These are phyloP conservation scores for Poecilobothrus nobilitatus DNA, from an alignment of 2,888 invertebrate species.

Conservation along the genomic window DNA sequence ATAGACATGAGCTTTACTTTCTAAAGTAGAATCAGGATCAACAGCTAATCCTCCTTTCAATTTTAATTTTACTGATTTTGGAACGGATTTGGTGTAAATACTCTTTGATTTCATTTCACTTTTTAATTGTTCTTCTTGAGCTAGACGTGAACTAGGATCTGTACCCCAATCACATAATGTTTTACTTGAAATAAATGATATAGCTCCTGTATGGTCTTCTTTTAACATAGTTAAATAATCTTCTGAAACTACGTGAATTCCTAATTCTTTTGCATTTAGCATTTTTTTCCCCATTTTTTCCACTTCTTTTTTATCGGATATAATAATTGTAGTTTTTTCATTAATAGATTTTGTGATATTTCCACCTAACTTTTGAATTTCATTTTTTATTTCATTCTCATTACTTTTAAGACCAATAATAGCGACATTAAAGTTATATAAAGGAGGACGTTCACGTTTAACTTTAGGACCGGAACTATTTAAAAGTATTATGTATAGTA, in stretches of 20 bases:
- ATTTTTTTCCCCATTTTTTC: constrained; percentile 59
- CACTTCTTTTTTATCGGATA: constrained; percentile 61
- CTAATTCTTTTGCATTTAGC: constrained; percentile 53
- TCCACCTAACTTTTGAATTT: constrained; percentile 69
- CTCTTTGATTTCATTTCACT: constrained; percentile 55
- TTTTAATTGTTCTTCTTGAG: constrained; percentile 49
- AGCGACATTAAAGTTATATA: constrained; percentile 72
- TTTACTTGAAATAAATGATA: constrained; percentile 60
- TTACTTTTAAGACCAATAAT: constrained; percentile 52
- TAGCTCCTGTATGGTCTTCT: constrained; percentile 48
- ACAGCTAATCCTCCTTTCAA: constrained; percentile 81
- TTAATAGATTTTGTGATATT: constrained; percentile 57
- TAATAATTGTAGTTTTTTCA: constrained; percentile 61
- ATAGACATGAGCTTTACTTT: constrained; percentile 72
- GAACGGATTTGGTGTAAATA: constrained; percentile 50
- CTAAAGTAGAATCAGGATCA: constrained; percentile 81
- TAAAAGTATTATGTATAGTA: constrained; percentile 5
- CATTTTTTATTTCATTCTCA: constrained; percentile 56
- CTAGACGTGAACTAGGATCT: constrained; percentile 45
- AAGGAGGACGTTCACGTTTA: constrained; percentile 55
- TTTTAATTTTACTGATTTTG: constrained; percentile 57
- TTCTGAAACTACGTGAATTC: constrained; percentile 74
- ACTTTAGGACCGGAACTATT: constrained; percentile 50
- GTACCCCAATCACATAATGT: constrained; percentile 77
- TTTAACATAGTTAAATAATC: constrained; percentile 63